Percentiles rank a stretch among this genome's conserved stretches.
These are phyloP conservation scores for Helicoverpa armigera DNA, from an alignment of 1,140 invertebrate genomes.

Conservation along the genomic window DNA sequence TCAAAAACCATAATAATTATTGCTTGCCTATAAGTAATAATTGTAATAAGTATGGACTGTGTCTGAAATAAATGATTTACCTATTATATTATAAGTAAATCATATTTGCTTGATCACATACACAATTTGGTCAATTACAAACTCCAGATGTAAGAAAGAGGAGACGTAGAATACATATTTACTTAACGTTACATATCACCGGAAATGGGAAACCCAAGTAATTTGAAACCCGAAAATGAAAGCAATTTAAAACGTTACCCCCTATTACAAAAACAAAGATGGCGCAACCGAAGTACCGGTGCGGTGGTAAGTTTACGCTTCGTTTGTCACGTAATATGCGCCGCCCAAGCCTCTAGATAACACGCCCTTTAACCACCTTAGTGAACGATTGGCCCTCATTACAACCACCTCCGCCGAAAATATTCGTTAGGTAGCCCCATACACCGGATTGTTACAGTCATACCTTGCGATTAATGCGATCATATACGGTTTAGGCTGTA, in stretches of 20 bases:
- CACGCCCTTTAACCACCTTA: slow-evolving; percentile 66
- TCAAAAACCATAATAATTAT: no score
- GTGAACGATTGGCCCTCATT: slow-evolving; percentile 66
- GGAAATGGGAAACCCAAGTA: slow-evolving; percentile 23
- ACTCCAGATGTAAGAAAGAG: no score
- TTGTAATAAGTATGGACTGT: no score
- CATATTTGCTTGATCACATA: no score
- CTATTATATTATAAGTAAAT: background rate
- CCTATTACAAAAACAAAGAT: slow-evolving; percentile 72
- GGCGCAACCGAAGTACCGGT: slow-evolving; percentile 56
- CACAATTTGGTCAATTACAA: no score
- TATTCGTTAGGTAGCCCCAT: slow-evolving; percentile 51
- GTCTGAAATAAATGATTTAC: no score
- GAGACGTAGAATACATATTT: background rate
- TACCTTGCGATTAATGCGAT: slow-evolving; percentile 64
- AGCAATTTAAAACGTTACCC: slow-evolving; percentile 57
- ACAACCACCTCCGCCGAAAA: slow-evolving; percentile 60
- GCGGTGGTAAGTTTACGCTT: slow-evolving; percentile 68
- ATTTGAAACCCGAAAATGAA: slow-evolving; percentile 46
- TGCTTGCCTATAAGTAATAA: background rate
- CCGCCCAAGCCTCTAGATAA: slow-evolving; percentile 68
- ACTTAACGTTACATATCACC: slow-evolving; percentile 28
- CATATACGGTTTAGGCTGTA: slow-evolving; percentile 66
- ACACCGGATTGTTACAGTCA: slow-evolving; percentile 54
- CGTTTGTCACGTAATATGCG: slow-evolving; percentile 63